These are phyloP conservation scores for Panagrolaimus sp. DNA, from an alignment of 1,140 invertebrate species.

Conservation along the genomic window DNA sequence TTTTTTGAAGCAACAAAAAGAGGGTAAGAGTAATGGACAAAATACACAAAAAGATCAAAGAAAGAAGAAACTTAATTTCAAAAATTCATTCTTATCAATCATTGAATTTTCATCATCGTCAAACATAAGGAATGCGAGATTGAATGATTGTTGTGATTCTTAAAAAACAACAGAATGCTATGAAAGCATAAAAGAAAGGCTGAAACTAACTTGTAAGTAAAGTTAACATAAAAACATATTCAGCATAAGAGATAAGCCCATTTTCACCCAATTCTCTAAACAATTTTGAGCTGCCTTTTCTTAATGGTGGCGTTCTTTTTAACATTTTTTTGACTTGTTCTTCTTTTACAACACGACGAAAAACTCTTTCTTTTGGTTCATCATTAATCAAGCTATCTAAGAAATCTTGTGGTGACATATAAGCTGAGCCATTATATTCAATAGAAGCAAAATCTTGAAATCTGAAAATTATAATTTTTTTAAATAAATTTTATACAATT, in stretches of 20 bases:
- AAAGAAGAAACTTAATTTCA: slow-evolving; percentile 61
- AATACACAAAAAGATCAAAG: slow-evolving; percentile 1
- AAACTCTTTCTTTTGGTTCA: slow-evolving; percentile 82
- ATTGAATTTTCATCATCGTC: slow-evolving; percentile 91
- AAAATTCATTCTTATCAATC: slow-evolving; percentile 92
- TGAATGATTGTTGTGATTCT: slow-evolving; percentile 91
- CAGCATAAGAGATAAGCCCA: slow-evolving; percentile 89
- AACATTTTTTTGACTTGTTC: slow-evolving; percentile 75
- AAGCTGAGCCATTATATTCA: slow-evolving; percentile 83
- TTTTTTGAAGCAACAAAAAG: neutral
- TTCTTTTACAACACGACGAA: slow-evolving; percentile 69
- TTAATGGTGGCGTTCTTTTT: slow-evolving; percentile 71
- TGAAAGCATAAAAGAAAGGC: slow-evolving; percentile 7
- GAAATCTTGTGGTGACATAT: slow-evolving; percentile 98
- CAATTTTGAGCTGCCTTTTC: slow-evolving; percentile 74
- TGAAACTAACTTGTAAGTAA: slow-evolving; percentile 83
- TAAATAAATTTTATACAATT: neutral
- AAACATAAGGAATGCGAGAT: slow-evolving; percentile 97
- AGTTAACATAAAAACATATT: slow-evolving; percentile 88
- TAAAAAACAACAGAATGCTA: slow-evolving; percentile 58
- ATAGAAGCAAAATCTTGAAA: slow-evolving; percentile 92
- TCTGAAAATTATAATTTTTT: slow-evolving; percentile 53
- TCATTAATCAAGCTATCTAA: slow-evolving; percentile 88
- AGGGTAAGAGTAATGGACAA: neutral
- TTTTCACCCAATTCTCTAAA: slow-evolving; percentile 81